Conservation (phyloP, 1,140 invertebrate genomes). For the Bombus pyrosoma region DNA sequence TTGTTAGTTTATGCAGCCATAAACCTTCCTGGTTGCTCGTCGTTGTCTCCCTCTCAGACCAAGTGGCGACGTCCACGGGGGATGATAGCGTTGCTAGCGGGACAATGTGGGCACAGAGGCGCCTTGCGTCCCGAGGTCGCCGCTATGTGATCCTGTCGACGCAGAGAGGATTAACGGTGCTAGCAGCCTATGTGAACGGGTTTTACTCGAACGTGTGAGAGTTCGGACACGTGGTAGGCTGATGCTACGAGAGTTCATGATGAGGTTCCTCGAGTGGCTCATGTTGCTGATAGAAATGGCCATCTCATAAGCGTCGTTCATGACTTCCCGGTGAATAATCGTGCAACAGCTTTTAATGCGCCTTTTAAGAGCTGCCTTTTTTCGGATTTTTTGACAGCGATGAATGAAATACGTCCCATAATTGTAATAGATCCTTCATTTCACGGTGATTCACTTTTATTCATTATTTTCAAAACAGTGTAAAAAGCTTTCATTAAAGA, state of each 20-base stretch:
- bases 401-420: not conserved
- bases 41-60: slow-evolving; percentile 24
- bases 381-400: not conserved
- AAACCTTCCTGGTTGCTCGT: slow-evolving; percentile 40
- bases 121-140: slow-evolving; percentile 39
- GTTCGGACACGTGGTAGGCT: slow-evolving; percentile 37
- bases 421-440: not conserved
- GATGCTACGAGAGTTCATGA: slow-evolving; percentile 6
- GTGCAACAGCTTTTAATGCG: not conserved
- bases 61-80: slow-evolving; percentile 19
- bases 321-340: not conserved
- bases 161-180: slow-evolving; percentile 65
- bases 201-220: slow-evolving; percentile 45
- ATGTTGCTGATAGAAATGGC: not conserved
- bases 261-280: not conserved
- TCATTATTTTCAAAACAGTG: too few relatives aligned
- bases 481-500: too few relatives aligned
- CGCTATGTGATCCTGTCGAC: slow-evolving; percentile 61
- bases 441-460: not conserved
- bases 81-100: slow-evolving; percentile 37
- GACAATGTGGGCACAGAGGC: slow-evolving; percentile 49
- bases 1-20: slow-evolving; percentile 55
- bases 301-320: not conserved
- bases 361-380: not conserved
- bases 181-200: slow-evolving; percentile 34